Percentiles rank a stretch among this genome's conserved stretches.
phyloP scores from a whole-genome alignment of 2,888 invertebrate genomes.

The Nebria salina region DNA sequence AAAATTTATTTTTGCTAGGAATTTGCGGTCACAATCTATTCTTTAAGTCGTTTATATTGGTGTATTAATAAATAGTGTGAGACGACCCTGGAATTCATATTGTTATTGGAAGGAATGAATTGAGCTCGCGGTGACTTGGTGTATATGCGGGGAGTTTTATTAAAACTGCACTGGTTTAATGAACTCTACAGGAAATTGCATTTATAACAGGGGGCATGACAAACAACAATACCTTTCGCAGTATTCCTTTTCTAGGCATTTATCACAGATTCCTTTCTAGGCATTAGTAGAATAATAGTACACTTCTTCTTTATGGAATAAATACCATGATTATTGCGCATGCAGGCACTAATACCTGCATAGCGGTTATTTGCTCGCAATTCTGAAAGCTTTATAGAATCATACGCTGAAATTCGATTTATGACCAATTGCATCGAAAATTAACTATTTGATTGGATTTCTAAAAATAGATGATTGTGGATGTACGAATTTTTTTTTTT shows the following conservation, averaged over 20 bases:
- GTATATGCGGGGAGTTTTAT: constrained; percentile 16
- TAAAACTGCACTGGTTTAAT: constrained; percentile 40
- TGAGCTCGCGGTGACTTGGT: constrained; percentile 18
- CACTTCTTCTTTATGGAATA: too few species aligned
- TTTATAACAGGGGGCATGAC: constrained; percentile 31
- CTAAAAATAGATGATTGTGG: too few species aligned
- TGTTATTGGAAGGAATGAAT: constrained; percentile 15
- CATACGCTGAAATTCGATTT: too few species aligned
- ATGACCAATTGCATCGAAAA: too few species aligned
- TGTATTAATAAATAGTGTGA: not conserved
- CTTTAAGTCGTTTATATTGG: not conserved
- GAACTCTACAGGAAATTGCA: constrained; percentile 44
- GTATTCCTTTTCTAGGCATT: constrained; percentile 40
- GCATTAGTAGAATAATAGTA: not conserved
- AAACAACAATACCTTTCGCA: constrained; percentile 36
- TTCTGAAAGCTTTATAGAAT: too few species aligned
- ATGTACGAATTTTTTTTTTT: too few species aligned
- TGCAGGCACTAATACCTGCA: too few species aligned
- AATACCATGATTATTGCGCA: too few species aligned
- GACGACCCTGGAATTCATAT: constrained; percentile 13
- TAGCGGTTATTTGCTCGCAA: too few species aligned
- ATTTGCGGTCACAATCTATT: too few species aligned
- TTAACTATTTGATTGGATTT: too few species aligned
- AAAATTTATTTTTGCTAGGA: too few species aligned
- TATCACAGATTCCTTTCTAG: constrained; percentile 32